Evolutionary conservation across 2,797 vertebrate genomes (phyloP).

Genomic region (Chelonia mydas): DNA sequence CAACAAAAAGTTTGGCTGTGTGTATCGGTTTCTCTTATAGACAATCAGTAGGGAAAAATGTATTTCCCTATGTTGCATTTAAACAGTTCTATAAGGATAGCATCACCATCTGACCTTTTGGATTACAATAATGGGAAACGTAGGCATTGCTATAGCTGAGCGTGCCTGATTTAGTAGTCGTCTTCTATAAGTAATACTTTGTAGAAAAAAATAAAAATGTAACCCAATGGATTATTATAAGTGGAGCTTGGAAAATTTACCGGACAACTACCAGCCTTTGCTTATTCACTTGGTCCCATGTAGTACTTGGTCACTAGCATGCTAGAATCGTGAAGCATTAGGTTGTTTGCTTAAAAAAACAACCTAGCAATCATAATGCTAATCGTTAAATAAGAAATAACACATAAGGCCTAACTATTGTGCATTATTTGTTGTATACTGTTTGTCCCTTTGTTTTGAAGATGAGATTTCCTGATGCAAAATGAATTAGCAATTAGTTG

Average conservation of each 20-base stretch:
- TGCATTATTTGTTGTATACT: background rate
- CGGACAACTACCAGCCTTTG: background rate
- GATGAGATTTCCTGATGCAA: background rate
- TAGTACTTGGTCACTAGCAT: background rate
- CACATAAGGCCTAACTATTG: background rate
- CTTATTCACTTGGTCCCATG: background rate
- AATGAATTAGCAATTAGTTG: background rate
- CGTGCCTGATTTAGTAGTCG: background rate
- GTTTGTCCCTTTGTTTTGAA: background rate
- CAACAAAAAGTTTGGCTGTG: background rate
- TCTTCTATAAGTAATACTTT: constrained; percentile 31
- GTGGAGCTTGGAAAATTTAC: constrained; percentile 9
- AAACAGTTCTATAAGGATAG: too few species aligned
- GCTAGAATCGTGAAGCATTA: background rate
- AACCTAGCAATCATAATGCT: background rate
- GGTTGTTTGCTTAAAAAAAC: background rate
- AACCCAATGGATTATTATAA: background rate
- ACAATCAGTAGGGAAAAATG: background rate
- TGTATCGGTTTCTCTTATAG: background rate
- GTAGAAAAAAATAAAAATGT: background rate
- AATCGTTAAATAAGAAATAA: background rate
- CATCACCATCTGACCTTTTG: background rate
- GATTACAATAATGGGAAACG: background rate
- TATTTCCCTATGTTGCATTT: background rate
- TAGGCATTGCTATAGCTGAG: background rate